These are phyloP conservation scores for Hydrotaea diabolus DNA, from an alignment of 2,888 invertebrate species.

Conservation along the genomic window DNA sequence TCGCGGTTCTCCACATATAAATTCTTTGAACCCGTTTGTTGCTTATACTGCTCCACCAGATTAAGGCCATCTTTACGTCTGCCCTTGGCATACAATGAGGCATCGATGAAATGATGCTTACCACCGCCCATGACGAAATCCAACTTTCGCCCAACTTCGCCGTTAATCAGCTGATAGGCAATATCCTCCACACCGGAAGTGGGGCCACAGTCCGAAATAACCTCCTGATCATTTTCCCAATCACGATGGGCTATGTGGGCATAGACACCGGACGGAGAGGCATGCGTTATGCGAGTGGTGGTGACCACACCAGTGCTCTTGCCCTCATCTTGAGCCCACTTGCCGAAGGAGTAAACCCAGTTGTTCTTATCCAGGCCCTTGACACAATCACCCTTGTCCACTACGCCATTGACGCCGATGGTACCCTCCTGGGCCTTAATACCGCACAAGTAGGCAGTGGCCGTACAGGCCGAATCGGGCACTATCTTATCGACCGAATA, in stretches of 20 bases:
- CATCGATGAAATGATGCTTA: conserved; percentile 84
- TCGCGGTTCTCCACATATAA: conserved; percentile 82
- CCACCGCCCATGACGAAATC: conserved; percentile 91
- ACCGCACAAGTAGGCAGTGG: conserved; percentile 88
- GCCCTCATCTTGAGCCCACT: conserved; percentile 86
- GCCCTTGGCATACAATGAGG: conserved; percentile 81
- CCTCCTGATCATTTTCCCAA: conserved; percentile 87
- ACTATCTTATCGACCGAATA: conserved; percentile 88
- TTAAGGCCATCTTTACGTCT: conserved; percentile 84
- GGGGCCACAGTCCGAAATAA: conserved; percentile 80
- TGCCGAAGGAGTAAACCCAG: conserved; percentile 85
- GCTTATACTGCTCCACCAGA: conserved; percentile 85
- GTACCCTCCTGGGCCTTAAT: conserved; percentile 90
- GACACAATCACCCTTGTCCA: conserved; percentile 84
- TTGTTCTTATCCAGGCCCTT: conserved; percentile 82
- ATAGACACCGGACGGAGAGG: conserved; percentile 86
- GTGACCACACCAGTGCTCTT: conserved; percentile 87
- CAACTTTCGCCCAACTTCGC: conserved; percentile 85
- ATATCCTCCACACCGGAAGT: conserved; percentile 85
- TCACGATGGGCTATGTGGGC: conserved; percentile 82
- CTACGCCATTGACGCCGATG: conserved; percentile 87
- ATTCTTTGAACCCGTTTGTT: conserved; percentile 79
- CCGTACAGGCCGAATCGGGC: conserved; percentile 92
- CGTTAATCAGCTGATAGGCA: conserved; percentile 84
- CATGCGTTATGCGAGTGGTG: conserved; percentile 90